Evolutionary conservation across 2,888 invertebrate genomes (phyloP).

Genomic region (Buathra laborator): DNA sequence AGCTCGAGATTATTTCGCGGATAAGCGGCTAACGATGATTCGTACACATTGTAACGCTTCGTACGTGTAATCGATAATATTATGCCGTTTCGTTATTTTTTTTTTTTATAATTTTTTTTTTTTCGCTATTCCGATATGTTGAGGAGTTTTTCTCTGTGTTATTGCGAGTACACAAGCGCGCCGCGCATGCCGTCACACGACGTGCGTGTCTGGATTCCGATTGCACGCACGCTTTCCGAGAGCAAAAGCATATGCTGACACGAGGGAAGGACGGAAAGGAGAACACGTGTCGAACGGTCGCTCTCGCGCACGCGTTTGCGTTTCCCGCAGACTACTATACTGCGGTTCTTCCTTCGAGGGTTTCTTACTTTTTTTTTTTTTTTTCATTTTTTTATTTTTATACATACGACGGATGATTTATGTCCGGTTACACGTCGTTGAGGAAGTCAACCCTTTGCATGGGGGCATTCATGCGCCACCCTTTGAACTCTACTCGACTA

Average conservation of each 20-base stretch:
- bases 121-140: not conserved
- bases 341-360: conserved; percentile 20
- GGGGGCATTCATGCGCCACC: not conserved
- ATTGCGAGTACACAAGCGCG: not conserved
- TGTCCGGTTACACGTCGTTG: conserved; percentile 56
- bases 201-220: conserved; percentile 41
- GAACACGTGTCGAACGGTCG: conserved; percentile 48
- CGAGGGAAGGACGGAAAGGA: conserved; percentile 38
- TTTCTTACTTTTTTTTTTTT: conserved; percentile 1
- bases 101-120: conserved; percentile 19
- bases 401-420: conserved; percentile 53
- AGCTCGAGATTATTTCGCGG: conserved; percentile 17
- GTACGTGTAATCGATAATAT: not conserved
- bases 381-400: not conserved
- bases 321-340: conserved; percentile 35
- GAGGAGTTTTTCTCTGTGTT: not conserved
- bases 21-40: not conserved
- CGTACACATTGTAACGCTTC: conserved; percentile 8
- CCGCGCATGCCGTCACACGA: conserved; percentile 20
- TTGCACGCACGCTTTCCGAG: conserved; percentile 39
- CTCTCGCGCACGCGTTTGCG: conserved; percentile 46
- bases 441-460: conserved; percentile 57
- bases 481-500: not conserved
- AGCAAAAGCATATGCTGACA: conserved; percentile 30
- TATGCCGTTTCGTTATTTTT: not conserved